These are phyloP conservation scores for Epinephelus lanceolatus DNA, from an alignment of 2,113 vertebrate species.

Conservation along the genomic window DNA sequence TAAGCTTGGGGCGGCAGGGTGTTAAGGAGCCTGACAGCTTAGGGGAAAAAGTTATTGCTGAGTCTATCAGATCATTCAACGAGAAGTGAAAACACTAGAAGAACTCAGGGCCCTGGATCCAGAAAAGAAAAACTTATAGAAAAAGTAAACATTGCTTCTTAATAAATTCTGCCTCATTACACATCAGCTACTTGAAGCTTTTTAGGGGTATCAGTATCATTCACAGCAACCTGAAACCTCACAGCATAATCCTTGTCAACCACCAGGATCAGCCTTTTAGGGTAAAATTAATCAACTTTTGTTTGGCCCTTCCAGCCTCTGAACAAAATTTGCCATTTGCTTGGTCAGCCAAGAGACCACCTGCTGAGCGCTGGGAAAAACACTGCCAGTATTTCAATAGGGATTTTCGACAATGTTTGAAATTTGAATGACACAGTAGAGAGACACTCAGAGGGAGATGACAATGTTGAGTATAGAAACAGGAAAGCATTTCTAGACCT, in stretches of 20 bases:
- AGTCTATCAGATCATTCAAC: background rate
- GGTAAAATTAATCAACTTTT: constrained; percentile 14
- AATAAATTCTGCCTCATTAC: background rate
- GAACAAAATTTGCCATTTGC: no score
- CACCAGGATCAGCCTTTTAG: constrained; percentile 6
- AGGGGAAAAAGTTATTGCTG: no score
- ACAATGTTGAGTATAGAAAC: no score
- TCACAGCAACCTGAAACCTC: background rate
- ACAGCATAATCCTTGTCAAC: constrained; percentile 24
- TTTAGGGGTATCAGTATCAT: background rate
- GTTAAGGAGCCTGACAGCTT: background rate
- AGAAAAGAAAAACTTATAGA: background rate
- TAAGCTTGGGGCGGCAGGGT: background rate
- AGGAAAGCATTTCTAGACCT: no score
- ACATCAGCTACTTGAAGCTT: background rate
- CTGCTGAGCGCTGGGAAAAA: no score
- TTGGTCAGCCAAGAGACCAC: no score
- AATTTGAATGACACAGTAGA: no score
- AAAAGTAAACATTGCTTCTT: no score
- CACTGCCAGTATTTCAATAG: no score
- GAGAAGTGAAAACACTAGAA: background rate
- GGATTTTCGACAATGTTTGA: no score
- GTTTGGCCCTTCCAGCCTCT: background rate
- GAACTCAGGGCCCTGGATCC: background rate
- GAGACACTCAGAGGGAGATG: no score